Percentiles rank a stretch among this genome's conserved stretches.
Conservation (phyloP, 2,113 vertebrate species). For the Narcine bancroftii region DNA sequence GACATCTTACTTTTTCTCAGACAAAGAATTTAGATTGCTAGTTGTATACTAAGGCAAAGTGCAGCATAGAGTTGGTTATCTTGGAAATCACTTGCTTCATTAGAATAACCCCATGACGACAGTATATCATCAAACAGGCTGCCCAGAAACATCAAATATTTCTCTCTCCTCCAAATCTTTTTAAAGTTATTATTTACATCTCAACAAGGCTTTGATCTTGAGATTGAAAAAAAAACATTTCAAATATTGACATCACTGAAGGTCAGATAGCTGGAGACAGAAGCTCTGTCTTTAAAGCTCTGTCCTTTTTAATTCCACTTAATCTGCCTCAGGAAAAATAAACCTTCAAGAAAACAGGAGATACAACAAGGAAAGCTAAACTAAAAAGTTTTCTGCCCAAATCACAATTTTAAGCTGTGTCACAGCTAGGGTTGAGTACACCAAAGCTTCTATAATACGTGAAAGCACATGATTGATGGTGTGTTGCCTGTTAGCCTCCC, state of each 20-base stretch:
- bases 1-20: background rate
- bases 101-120: background rate
- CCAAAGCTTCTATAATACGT: background rate
- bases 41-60: background rate
- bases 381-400: background rate
- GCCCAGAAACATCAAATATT: background rate
- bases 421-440: background rate
- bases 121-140: background rate
- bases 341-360: background rate
- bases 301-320: constrained; percentile 3
- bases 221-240: constrained; percentile 1
- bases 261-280: background rate
- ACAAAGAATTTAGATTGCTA: background rate
- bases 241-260: background rate
- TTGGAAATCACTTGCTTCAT: background rate
- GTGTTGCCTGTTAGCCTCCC: background rate
- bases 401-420: background rate
- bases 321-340: background rate
- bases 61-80: background rate
- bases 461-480: background rate
- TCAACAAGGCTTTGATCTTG: constrained; percentile 8
- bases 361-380: background rate
- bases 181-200: background rate
- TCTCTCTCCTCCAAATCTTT: background rate
- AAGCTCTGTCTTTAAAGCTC: background rate